Evolutionary conservation across 2,797 vertebrate species (phyloP).

Genomic region (Ispidina lecontei): DNA sequence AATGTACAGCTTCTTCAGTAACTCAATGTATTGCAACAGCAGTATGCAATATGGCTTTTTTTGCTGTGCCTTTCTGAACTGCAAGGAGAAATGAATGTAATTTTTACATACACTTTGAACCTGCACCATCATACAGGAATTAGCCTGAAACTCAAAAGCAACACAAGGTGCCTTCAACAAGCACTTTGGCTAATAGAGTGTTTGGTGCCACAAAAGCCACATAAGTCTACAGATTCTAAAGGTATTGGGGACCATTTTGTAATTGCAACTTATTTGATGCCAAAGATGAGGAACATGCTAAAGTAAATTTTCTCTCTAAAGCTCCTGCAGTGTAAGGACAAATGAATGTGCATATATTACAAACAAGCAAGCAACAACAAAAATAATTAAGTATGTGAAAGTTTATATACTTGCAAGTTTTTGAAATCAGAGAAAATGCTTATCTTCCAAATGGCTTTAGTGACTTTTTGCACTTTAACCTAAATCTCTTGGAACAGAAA

Average conservation of each 20-base stretch:
- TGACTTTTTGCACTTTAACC: constrained; percentile 73
- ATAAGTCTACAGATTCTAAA: neutral
- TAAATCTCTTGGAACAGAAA: constrained; percentile 21
- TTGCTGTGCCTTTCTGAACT: neutral
- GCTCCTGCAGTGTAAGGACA: neutral
- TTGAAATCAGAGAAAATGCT: neutral
- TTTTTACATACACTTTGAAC: neutral
- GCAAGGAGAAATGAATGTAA: neutral
- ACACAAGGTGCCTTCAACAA: neutral
- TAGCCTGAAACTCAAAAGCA: neutral
- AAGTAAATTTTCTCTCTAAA: neutral
- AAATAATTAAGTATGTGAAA: neutral
- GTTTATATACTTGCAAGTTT: neutral
- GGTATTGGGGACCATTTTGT: constrained; percentile 14
- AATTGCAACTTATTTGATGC: neutral
- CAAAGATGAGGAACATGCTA: neutral
- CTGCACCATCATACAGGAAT: neutral
- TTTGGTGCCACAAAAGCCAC: neutral
- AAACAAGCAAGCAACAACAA: neutral
- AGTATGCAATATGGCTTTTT: neutral
- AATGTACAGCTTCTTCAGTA: neutral
- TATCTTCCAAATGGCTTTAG: neutral
- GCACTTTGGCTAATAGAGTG: neutral
- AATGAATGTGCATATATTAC: constrained; percentile 23
- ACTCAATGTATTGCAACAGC: neutral